Conservation (phyloP, 2,113 vertebrate genomes). For the Limanda limanda region DNA sequence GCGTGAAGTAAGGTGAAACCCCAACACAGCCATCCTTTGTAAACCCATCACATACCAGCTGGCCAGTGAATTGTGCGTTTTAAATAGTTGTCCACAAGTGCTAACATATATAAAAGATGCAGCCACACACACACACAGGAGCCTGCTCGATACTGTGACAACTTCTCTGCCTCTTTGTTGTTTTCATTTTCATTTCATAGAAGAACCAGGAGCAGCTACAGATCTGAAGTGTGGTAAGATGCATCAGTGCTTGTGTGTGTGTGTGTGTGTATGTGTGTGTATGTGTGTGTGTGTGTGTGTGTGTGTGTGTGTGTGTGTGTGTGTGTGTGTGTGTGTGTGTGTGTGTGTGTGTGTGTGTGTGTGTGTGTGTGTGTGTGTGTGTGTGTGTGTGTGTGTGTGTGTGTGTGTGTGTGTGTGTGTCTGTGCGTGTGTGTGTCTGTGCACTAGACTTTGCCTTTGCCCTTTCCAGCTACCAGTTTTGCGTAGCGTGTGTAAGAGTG, state of each 20-base stretch:
- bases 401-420: slow-evolving; percentile 4
- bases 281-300: background rate
- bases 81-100: slow-evolving; percentile 30
- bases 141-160: slow-evolving; percentile 63
- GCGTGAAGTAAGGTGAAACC: slow-evolving; percentile 3
- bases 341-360: background rate
- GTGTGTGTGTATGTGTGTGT: background rate
- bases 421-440: slow-evolving; percentile 1
- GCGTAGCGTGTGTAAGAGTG: background rate
- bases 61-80: slow-evolving; percentile 11
- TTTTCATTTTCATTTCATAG: slow-evolving; percentile 74
- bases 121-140: slow-evolving; percentile 31
- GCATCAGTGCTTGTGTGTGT: slow-evolving; percentile 24
- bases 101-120: slow-evolving; percentile 13
- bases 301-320: slow-evolving; percentile 6
- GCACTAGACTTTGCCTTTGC: slow-evolving; percentile 43
- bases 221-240: slow-evolving; percentile 63
- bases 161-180: slow-evolving; percentile 50
- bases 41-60: slow-evolving; percentile 29
- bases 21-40: background rate
- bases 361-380: slow-evolving; percentile 16
- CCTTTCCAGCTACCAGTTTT: slow-evolving; percentile 49
- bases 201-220: slow-evolving; percentile 40
- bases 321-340: slow-evolving; percentile 11
- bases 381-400: slow-evolving; percentile 3